Evolutionary conservation across 1,140 invertebrate genomes (phyloP).

Genomic region (Hylaeus anthracinus): DNA sequence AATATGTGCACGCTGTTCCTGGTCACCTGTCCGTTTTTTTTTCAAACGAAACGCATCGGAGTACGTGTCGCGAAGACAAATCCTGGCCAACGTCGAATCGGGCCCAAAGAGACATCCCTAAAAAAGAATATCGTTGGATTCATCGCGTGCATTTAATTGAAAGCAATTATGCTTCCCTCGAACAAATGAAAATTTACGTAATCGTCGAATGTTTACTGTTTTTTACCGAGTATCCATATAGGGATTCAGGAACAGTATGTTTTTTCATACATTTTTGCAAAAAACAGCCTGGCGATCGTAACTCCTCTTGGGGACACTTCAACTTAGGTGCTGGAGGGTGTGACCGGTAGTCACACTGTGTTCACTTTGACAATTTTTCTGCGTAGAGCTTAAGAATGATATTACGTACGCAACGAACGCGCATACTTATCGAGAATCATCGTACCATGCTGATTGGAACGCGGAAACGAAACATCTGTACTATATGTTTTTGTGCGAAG

Average conservation of each 20-base stretch:
- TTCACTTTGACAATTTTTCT: slow-evolving; percentile 46
- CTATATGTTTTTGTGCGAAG: slow-evolving; percentile 25
- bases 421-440: slow-evolving; percentile 39
- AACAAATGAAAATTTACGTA: neutral
- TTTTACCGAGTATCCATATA: neutral
- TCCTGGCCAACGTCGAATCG: neutral
- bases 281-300: slow-evolving; percentile 8
- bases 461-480: slow-evolving; percentile 22
- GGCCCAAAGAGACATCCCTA: neutral
- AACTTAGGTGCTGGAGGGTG: slow-evolving; percentile 36
- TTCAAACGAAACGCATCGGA: neutral
- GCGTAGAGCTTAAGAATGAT: slow-evolving; percentile 48
- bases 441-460: neutral
- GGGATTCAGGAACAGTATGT: slow-evolving; percentile 10
- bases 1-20: neutral
- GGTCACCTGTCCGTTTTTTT: slow-evolving; percentile 1
- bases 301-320: slow-evolving; percentile 16
- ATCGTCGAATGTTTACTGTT: neutral
- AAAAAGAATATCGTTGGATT: neutral
- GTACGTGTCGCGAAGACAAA: neutral
- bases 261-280: slow-evolving; percentile 34
- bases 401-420: slow-evolving; percentile 20
- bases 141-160: neutral
- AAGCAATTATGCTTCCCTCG: neutral
- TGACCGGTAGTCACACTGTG: slow-evolving; percentile 29